Base-by-base conservation (phyloP, 2,888 invertebrate species). In the Orthonevra nobilis region DNA sequence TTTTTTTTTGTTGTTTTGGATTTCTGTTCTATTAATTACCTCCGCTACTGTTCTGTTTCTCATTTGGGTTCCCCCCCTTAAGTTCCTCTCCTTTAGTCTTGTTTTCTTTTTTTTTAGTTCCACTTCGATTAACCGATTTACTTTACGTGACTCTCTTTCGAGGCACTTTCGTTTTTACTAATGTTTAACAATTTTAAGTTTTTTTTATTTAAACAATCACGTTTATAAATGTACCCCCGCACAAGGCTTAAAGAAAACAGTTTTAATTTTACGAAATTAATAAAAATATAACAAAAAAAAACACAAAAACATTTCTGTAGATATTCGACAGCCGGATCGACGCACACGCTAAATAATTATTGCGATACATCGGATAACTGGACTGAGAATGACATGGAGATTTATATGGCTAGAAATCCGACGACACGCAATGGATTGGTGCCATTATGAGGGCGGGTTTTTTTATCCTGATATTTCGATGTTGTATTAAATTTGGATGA, bases 381-480 rank as follows among this genome's bases (percentile, higher is more conserved):
- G 97, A 96, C 97, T 83, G 97, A 97, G 89, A 96, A 97, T 88
- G 97, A 97, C 87, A 96, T 97, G 95, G 97, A 97, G 85, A 96
- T 97, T 85, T 97, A 97, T 89, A 96, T 96, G 94, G 95, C 96
- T 72, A 92, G 96, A 85, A 96, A 97, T 90, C 95, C 96, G 79
- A 96, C 95, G 48, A 93, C 95, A 66, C 92, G 95, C 85, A 94
- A 95, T 86, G 95, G 95, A 82, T 90, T 96, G 85, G 95, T 95
- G 87, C 96, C 95, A 82, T 93, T 95, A 91, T 95, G 92, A 89
- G 88, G 87, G 86, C 88, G 85, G 83, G 86, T 87, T 84, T 85
- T 87, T 84, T 84, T 88, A 84, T 87, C 88, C 86, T 89, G 89
- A 89, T 88, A 88, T 86, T 87, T 87, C 86, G 86, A 89, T 87